Conservation (phyloP, 2,888 invertebrate genomes). For the Stomorhina lunata region DNA sequence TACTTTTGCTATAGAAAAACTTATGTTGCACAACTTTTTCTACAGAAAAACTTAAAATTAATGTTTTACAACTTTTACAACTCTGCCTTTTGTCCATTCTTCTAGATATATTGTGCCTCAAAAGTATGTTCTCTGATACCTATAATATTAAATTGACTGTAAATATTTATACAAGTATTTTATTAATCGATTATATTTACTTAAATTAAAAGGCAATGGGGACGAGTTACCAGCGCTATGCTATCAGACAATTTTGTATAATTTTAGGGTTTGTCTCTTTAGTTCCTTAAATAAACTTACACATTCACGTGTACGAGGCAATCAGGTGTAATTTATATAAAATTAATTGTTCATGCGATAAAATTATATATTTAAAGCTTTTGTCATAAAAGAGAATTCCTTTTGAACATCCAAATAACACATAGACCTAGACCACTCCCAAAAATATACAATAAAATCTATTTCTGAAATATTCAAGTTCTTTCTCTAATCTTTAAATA, state of each 20-base stretch:
- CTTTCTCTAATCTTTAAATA: neutral
- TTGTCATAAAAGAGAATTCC: neutral
- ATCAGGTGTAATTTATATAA: conserved; percentile 11
- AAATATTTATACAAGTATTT: conserved; percentile 6
- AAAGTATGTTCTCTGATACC: no score
- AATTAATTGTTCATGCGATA: neutral
- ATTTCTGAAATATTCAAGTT: neutral
- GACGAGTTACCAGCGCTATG: no score
- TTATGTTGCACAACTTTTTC: no score
- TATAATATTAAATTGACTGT: conserved; percentile 14
- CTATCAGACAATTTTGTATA: no score
- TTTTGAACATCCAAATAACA: neutral
- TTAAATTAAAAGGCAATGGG: neutral
- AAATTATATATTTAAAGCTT: neutral
- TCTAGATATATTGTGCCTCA: no score
- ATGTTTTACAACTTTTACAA: no score
- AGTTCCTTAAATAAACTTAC: neutral
- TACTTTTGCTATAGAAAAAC: no score
- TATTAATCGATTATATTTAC: conserved; percentile 6
- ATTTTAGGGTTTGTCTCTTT: neutral
- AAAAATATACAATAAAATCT: neutral
- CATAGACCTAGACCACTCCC: neutral
- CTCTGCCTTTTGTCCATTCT: no score
- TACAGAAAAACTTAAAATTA: no score
- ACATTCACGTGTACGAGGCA: neutral